Conservation (phyloP, 2,797 vertebrate species). For the Enteromius unitaeniatus region DNA sequence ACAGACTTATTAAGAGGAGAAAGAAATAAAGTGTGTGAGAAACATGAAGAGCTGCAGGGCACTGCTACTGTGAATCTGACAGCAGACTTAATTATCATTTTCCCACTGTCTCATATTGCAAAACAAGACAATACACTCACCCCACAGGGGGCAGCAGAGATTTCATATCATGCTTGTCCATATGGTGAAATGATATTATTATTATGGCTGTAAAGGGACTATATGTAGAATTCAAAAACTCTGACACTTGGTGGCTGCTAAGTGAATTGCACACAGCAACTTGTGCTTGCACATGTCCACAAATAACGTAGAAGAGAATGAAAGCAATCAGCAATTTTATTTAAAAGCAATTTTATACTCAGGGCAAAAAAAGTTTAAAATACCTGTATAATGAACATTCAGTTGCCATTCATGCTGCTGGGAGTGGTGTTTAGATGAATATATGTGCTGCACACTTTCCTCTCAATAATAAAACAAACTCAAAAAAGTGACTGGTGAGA, state of each 20-base stretch:
- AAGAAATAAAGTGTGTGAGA: slow-evolving; percentile 5
- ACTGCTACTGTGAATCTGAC: not conserved
- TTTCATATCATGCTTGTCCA: not conserved
- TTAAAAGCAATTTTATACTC: not conserved
- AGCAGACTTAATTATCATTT: slow-evolving; percentile 12
- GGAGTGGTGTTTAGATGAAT: not conserved
- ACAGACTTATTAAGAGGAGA: slow-evolving; percentile 36
- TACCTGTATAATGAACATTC: not conserved
- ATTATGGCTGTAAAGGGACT: not conserved
- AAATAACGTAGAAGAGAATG: not conserved
- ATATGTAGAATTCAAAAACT: not conserved
- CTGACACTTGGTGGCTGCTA: not conserved
- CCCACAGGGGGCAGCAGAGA: not conserved
- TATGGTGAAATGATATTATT: not conserved
- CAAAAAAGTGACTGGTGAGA: not conserved
- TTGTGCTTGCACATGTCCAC: not conserved
- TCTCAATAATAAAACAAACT: not conserved
- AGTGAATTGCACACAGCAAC: not conserved
- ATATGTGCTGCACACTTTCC: not conserved
- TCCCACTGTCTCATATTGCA: not conserved
- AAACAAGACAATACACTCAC: not conserved
- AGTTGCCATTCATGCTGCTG: not conserved
- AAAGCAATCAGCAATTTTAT: too few species aligned
- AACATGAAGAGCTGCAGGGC: not conserved
- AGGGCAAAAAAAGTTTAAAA: not conserved